These are phyloP conservation scores for Caenorhabditis sp. DNA, from an alignment of 2,888 invertebrate species.

Conservation along the genomic window DNA sequence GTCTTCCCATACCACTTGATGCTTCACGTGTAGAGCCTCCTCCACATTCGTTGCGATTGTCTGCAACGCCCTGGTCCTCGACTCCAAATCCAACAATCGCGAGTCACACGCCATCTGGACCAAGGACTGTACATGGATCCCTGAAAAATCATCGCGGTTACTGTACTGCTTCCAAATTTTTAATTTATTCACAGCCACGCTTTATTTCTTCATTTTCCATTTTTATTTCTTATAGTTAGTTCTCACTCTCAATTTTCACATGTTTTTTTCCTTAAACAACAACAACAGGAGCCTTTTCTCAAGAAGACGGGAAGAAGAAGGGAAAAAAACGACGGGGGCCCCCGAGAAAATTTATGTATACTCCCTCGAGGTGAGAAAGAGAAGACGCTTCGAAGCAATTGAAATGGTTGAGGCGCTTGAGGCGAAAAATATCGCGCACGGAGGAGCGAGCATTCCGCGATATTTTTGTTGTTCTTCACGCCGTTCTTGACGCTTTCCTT, in stretches of 20 bases:
- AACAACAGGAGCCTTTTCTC: constrained; percentile 21
- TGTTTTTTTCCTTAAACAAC: constrained; percentile 37
- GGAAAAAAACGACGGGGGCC: not conserved
- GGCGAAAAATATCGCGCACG: constrained; percentile 37
- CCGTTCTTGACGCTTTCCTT: constrained; percentile 49
- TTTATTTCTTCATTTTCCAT: constrained; percentile 21
- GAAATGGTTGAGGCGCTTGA: constrained; percentile 59
- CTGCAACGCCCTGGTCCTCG: constrained; percentile 80
- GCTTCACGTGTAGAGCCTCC: constrained; percentile 83
- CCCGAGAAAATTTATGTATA: constrained; percentile 58
- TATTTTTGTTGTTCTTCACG: constrained; percentile 60
- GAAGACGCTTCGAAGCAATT: constrained; percentile 39
- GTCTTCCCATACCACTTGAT: constrained; percentile 78
- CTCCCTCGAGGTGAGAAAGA: constrained; percentile 57
- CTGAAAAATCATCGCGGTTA: constrained; percentile 67
- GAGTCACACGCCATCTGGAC: constrained; percentile 84
- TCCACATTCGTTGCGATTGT: constrained; percentile 83
- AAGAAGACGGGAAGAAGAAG: not conserved
- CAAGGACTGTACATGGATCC: constrained; percentile 83
- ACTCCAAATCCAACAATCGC: constrained; percentile 82
- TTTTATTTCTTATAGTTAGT: constrained; percentile 9
- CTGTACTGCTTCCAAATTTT: not conserved
- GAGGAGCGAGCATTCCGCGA: constrained; percentile 40
- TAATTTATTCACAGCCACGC: constrained; percentile 13
- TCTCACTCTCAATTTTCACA: not conserved